phyloP scores from a whole-genome alignment of 1,140 invertebrate genomes.

The Coenobita brevimanus region DNA sequence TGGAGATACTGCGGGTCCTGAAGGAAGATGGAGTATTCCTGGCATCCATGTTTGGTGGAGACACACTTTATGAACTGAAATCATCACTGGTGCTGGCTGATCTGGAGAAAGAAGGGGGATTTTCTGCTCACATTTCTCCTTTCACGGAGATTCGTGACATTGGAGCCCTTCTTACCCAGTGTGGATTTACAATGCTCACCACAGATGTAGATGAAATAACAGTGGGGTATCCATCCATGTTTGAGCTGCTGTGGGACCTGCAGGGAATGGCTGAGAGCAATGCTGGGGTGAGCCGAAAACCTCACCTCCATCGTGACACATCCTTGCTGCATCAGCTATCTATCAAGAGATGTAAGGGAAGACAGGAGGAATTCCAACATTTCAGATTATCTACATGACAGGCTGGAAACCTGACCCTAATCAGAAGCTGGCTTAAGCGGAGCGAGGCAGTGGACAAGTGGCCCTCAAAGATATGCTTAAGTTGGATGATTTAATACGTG shows the following conservation, averaged over 20 bases:
- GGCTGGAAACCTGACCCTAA: constrained; percentile 97
- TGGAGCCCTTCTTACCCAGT: constrained; percentile 85
- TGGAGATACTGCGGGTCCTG: constrained; percentile 77
- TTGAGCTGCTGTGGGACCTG: constrained; percentile 95
- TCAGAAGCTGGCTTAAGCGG: constrained; percentile 80
- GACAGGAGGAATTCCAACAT: constrained; percentile 86
- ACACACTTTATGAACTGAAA: constrained; percentile 93
- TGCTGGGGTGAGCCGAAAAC: constrained; percentile 85
- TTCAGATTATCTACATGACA: constrained; percentile 96
- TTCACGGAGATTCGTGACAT: constrained; percentile 90
- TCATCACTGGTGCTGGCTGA: constrained; percentile 96
- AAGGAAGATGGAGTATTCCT: constrained; percentile 95
- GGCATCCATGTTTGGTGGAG: constrained; percentile 95
- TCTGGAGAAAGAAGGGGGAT: constrained; percentile 91
- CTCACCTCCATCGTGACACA: constrained; percentile 85
- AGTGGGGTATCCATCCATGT: constrained; percentile 94
- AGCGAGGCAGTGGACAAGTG: constrained; percentile 85
- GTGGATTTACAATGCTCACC: constrained; percentile 95
- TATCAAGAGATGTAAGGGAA: constrained; percentile 84
- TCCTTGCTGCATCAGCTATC: constrained; percentile 92
- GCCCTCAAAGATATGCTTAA: constrained; percentile 86
- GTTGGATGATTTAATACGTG: constrained; percentile 59
- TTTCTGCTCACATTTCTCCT: constrained; percentile 95
- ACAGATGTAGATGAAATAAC: constrained; percentile 95
- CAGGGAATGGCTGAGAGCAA: constrained; percentile 97